Conservation (phyloP, 2,888 invertebrate genomes). For the Chrysotoxum bicinctum region DNA sequence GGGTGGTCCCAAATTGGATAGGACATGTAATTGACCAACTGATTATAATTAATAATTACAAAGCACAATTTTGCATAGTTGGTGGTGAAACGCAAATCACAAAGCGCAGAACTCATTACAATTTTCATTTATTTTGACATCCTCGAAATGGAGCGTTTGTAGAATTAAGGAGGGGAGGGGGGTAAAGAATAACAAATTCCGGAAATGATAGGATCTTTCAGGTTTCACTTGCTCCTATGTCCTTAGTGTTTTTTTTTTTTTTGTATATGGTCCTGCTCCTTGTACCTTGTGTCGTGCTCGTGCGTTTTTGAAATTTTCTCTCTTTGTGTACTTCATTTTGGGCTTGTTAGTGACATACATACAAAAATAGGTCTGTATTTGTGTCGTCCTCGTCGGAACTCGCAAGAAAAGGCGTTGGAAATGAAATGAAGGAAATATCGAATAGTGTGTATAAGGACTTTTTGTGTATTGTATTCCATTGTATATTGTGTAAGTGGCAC, state of each 20-base stretch:
- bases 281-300: not conserved
- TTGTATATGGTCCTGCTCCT: not conserved
- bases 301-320: no score
- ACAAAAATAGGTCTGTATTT: conserved; percentile 21
- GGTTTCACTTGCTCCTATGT: conserved; percentile 28
- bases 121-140: conserved; percentile 47
- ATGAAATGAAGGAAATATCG: conserved; percentile 68
- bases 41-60: conserved; percentile 35
- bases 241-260: conserved; percentile 20
- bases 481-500: conserved; percentile 59
- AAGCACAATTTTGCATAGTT: conserved; percentile 28
- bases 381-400: conserved; percentile 1
- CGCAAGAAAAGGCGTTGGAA: conserved; percentile 63
- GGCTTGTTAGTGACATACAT: conserved; percentile 50
- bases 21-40: conserved; percentile 36
- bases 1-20: conserved; percentile 6
- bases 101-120: conserved; percentile 23
- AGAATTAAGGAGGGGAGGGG: not conserved
- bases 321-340: conserved; percentile 39
- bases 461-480: conserved; percentile 11
- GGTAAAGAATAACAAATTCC: conserved; percentile 18
- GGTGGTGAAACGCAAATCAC: conserved; percentile 25
- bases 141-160: not conserved
- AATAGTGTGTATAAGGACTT: conserved; percentile 71
- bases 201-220: conserved; percentile 52